Conservation (phyloP, 1,140 invertebrate genomes). For the Neuroterus valhalla region DNA sequence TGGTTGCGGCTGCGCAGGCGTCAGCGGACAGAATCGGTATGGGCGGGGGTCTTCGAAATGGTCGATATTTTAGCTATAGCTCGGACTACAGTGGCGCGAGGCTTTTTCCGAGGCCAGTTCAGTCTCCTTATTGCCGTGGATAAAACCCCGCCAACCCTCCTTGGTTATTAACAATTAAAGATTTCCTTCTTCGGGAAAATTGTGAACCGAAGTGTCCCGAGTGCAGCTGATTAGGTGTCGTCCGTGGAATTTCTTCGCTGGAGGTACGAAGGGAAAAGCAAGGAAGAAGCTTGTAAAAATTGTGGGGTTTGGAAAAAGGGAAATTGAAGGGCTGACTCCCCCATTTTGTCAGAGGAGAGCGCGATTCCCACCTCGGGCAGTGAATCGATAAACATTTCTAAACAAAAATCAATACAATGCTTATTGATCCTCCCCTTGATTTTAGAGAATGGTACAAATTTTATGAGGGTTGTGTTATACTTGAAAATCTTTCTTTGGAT, state of each 20-base stretch:
- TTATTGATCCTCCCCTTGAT: not conserved
- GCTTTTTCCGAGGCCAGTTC: slow-evolving; percentile 61
- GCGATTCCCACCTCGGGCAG: not conserved
- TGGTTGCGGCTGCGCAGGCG: slow-evolving; percentile 58
- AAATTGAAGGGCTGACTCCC: slow-evolving; percentile 28
- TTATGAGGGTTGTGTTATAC: not conserved
- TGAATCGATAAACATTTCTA: slow-evolving; percentile 18
- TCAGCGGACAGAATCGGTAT: slow-evolving; percentile 44
- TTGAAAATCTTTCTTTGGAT: not conserved
- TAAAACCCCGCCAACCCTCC: slow-evolving; percentile 29
- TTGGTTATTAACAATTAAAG: slow-evolving; percentile 18
- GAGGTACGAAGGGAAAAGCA: slow-evolving; percentile 27
- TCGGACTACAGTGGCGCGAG: slow-evolving; percentile 66
- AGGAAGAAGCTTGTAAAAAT: not conserved
- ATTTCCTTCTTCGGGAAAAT: slow-evolving; percentile 1
- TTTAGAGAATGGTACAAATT: no score
- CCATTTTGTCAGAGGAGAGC: slow-evolving; percentile 4
- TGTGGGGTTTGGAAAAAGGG: not conserved
- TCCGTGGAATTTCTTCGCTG: slow-evolving; percentile 33
- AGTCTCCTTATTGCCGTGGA: slow-evolving; percentile 49
- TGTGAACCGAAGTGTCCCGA: slow-evolving; percentile 20
- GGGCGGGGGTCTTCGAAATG: slow-evolving; percentile 61
- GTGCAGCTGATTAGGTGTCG: slow-evolving; percentile 29
- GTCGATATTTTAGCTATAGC: slow-evolving; percentile 71
- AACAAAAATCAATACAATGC: not conserved